Percentiles rank a stretch among this genome's conserved stretches.
phyloP scores from a whole-genome alignment of 2,113 vertebrate species.

The Megaptera novaeangliae region DNA sequence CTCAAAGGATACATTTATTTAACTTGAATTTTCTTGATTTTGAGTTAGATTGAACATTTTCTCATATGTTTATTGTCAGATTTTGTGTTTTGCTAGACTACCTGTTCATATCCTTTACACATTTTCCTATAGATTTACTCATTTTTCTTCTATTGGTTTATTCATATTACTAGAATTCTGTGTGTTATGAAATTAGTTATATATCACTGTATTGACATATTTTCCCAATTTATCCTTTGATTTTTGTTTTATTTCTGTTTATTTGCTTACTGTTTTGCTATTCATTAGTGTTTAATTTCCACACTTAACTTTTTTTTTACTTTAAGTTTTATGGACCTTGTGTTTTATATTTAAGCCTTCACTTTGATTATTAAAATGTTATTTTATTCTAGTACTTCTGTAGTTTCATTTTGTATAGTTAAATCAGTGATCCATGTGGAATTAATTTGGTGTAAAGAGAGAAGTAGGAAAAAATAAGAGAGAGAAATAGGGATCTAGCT shows the following conservation, averaged over 20 bases:
- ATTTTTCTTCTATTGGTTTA: not conserved
- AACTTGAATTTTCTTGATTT: conserved; percentile 10
- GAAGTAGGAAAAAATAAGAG: not conserved
- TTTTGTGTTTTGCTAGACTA: not conserved
- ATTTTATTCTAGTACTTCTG: not conserved
- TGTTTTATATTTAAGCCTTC: conserved; percentile 17
- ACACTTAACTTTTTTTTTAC: not conserved
- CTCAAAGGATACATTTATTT: not conserved
- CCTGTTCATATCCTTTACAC: not conserved
- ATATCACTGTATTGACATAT: not conserved
- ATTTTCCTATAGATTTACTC: not conserved
- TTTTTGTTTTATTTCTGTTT: conserved; percentile 7
- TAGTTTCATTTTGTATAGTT: not conserved
- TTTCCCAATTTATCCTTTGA: not conserved
- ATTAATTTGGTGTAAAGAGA: not conserved
- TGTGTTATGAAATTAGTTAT: not conserved
- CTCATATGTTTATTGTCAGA: not conserved
- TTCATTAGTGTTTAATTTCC: conserved; percentile 2
- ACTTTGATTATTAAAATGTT: not conserved
- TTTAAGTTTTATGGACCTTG: not conserved
- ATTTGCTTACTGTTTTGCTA: not conserved
- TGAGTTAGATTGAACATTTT: conserved; percentile 25
- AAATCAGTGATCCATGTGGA: not conserved
- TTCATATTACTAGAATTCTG: not conserved
- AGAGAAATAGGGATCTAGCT: not conserved